phyloP scores from a whole-genome alignment of 2,888 invertebrate genomes.

The Tanypteryx hageni region DNA sequence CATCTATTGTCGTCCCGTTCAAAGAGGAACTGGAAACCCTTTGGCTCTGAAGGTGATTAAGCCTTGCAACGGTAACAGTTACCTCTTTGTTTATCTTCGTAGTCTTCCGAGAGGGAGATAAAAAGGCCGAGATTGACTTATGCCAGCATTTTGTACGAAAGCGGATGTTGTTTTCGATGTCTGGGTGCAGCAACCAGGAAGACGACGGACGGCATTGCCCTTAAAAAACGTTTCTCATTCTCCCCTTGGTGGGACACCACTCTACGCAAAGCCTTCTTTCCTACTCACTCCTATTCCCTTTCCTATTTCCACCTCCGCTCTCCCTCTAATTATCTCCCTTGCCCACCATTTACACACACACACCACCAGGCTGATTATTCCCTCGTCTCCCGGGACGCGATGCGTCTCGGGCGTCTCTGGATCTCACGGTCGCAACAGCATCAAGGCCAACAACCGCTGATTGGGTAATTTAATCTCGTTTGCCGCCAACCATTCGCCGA shows the following conservation, averaged over 20 bases:
- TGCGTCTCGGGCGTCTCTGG: not conserved
- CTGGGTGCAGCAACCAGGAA: not conserved
- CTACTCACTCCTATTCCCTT: not conserved
- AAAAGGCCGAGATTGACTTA: not conserved
- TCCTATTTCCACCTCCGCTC: not conserved
- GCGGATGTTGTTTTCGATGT: not conserved
- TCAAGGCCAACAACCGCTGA: constrained; percentile 32
- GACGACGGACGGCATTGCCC: not conserved
- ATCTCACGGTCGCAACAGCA: not conserved
- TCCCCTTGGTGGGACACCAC: not conserved
- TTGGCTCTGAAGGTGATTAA: too few species aligned
- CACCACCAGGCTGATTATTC: not conserved
- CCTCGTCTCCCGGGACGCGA: not conserved
- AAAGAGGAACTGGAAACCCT: too few species aligned
- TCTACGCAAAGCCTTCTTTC: not conserved
- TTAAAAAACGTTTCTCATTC: too few species aligned
- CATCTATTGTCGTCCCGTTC: too few species aligned
- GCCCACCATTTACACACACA: not conserved
- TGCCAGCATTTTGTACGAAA: not conserved
- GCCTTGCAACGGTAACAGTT: not conserved
- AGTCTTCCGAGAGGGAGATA: not conserved
- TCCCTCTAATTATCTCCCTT: constrained; percentile 14
- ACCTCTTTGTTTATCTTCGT: not conserved
- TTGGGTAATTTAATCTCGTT: constrained; percentile 35
- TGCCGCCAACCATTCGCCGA: not conserved